Evolutionary conservation across 2,888 invertebrate genomes (phyloP).

Genomic region (Drosophila paracracens): DNA sequence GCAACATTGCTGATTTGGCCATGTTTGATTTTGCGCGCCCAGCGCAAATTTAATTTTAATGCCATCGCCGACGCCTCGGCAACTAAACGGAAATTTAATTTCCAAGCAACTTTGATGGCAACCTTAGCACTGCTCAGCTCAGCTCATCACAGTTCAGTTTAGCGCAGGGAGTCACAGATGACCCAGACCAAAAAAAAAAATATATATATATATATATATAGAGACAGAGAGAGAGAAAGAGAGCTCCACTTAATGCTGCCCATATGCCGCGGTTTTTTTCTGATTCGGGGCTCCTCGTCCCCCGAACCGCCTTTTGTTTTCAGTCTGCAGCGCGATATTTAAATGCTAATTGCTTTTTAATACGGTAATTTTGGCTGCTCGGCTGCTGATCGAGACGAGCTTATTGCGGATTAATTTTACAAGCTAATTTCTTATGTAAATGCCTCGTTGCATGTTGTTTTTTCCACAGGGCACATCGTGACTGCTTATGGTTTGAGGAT

Average conservation of each 20-base stretch:
- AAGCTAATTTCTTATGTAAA: conserved; percentile 84
- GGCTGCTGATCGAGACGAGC: conserved; percentile 64
- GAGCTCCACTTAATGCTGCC: conserved; percentile 54
- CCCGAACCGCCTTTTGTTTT: conserved; percentile 43
- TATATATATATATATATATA: background rate
- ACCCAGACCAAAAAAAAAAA: background rate
- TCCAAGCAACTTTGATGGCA: conserved; percentile 62
- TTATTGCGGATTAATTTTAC: conserved; percentile 84
- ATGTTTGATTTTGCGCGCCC: conserved; percentile 67
- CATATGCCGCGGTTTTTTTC: conserved; percentile 54
- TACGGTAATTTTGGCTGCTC: conserved; percentile 74
- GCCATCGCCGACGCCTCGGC: conserved; percentile 49
- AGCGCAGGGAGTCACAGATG: conserved; percentile 14
- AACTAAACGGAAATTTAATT: conserved; percentile 80
- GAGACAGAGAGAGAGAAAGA: background rate
- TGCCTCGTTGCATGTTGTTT: conserved; percentile 69
- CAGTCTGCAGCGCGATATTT: conserved; percentile 58
- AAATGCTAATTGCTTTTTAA: conserved; percentile 84
- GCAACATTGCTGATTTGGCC: conserved; percentile 75
- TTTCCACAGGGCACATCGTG: conserved; percentile 31
- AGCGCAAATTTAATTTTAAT: conserved; percentile 76
- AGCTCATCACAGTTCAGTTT: conserved; percentile 7
- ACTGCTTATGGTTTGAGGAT: background rate
- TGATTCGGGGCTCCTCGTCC: background rate
- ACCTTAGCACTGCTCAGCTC: conserved; percentile 18